A percentile compares a stretch with the other conserved stretches of the same genome.
Conservation (phyloP, 1,140 invertebrate species). For the Drosophila parabipectinata region DNA sequence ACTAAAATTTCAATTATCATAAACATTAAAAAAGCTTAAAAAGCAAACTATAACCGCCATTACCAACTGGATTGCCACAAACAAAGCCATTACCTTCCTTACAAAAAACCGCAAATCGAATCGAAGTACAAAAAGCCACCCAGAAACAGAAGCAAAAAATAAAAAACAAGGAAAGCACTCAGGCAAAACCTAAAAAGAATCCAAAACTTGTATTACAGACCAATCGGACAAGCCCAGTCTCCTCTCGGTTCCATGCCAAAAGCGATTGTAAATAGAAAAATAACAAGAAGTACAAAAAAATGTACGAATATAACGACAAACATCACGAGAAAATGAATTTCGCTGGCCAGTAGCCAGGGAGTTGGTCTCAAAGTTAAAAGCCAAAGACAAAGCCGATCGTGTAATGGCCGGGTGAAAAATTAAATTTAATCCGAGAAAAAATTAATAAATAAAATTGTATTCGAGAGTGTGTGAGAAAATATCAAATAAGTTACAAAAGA, state of each 20-base stretch:
- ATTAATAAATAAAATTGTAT: constrained; percentile 1
- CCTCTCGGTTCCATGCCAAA: constrained; percentile 19
- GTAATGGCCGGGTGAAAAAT: constrained; percentile 5
- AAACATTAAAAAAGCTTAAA: not conserved
- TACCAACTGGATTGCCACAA: constrained; percentile 4
- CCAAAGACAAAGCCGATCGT: constrained; percentile 14
- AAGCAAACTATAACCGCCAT: constrained; percentile 7
- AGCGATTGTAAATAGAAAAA: constrained; percentile 62
- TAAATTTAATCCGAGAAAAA: not conserved
- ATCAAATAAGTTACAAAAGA: not conserved
- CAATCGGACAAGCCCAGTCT: constrained; percentile 57
- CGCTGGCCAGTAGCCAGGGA: constrained; percentile 51
- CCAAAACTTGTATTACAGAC: constrained; percentile 50
- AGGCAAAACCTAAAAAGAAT: constrained; percentile 38
- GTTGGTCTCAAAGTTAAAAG: constrained; percentile 35
- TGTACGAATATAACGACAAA: constrained; percentile 53
- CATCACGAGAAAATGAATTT: constrained; percentile 55
- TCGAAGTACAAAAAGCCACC: constrained; percentile 55
- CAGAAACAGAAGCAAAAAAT: constrained; percentile 48
- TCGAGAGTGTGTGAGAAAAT: not conserved
- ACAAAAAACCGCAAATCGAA: constrained; percentile 44
- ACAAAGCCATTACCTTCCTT: constrained; percentile 9
- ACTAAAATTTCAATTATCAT: not conserved
- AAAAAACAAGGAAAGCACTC: constrained; percentile 28
- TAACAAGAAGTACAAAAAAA: constrained; percentile 28